A percentile compares a stretch with the other conserved stretches of the same genome.
These are phyloP conservation scores for Drosophila paranaensis DNA, from an alignment of 2,888 invertebrate genomes.

Conservation along the genomic window DNA sequence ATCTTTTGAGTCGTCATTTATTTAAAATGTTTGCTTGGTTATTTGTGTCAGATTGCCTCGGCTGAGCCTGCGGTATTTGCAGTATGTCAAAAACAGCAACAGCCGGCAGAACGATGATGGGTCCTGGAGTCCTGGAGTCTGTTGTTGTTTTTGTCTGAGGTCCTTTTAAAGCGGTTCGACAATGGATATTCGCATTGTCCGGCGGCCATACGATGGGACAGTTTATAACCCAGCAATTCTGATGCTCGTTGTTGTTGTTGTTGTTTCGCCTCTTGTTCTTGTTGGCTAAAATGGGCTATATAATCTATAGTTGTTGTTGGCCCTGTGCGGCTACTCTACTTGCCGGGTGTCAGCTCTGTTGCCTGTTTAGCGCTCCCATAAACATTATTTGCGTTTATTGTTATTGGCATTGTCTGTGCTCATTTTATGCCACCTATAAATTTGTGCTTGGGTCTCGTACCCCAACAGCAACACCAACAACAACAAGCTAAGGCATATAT, in stretches of 20 bases:
- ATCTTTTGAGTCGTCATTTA: not conserved
- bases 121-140: constrained; percentile 14
- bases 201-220: constrained; percentile 46
- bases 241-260: not conserved
- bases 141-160: constrained; percentile 25
- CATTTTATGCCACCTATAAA: constrained; percentile 76
- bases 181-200: constrained; percentile 49
- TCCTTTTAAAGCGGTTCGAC: constrained; percentile 52
- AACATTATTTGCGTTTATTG: constrained; percentile 80
- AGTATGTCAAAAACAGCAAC: constrained; percentile 54
- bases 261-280: constrained; percentile 10
- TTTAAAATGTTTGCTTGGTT: not conserved
- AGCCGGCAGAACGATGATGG: constrained; percentile 24
- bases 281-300: constrained; percentile 54
- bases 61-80: constrained; percentile 55
- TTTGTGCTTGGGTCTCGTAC: constrained; percentile 36
- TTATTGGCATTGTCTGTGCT: constrained; percentile 79
- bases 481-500: not conserved
- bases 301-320: constrained; percentile 58
- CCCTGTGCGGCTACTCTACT: constrained; percentile 7
- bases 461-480: constrained; percentile 3
- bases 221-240: constrained; percentile 37
- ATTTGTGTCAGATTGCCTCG: constrained; percentile 36
- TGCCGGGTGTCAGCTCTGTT: constrained; percentile 27
- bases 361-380: constrained; percentile 71